Evolutionary conservation across 2,797 vertebrate genomes (phyloP).

Genomic region (Pteropus rufus): DNA sequence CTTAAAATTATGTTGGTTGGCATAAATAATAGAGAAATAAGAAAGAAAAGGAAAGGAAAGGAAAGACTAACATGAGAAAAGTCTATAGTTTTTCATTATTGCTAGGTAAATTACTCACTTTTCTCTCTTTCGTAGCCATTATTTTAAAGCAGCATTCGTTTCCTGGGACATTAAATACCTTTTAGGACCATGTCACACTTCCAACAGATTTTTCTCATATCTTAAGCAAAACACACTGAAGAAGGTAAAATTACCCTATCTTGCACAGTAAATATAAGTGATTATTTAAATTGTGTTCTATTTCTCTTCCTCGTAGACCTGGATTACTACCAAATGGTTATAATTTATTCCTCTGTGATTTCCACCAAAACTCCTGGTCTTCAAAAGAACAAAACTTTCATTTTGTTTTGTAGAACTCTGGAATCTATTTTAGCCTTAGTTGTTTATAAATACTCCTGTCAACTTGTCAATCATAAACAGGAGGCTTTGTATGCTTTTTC

Average conservation of each 20-base stretch:
- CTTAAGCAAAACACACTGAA: background rate
- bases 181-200: background rate
- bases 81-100: background rate
- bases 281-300: background rate
- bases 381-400: background rate
- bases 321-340: background rate
- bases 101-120: background rate
- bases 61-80: background rate
- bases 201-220: background rate
- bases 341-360: background rate
- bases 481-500: background rate
- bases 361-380: background rate
- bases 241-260: background rate
- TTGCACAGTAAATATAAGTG: background rate
- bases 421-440: background rate
- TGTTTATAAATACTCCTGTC: background rate
- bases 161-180: background rate
- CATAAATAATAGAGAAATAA: slow-evolving; percentile 40
- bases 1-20: background rate
- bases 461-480: background rate
- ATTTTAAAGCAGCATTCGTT: background rate
- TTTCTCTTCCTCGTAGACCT: background rate
- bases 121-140: background rate
- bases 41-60: slow-evolving; percentile 34
- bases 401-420: background rate